Conservation (phyloP, 2,888 invertebrate genomes). For the Unio delphinus region DNA sequence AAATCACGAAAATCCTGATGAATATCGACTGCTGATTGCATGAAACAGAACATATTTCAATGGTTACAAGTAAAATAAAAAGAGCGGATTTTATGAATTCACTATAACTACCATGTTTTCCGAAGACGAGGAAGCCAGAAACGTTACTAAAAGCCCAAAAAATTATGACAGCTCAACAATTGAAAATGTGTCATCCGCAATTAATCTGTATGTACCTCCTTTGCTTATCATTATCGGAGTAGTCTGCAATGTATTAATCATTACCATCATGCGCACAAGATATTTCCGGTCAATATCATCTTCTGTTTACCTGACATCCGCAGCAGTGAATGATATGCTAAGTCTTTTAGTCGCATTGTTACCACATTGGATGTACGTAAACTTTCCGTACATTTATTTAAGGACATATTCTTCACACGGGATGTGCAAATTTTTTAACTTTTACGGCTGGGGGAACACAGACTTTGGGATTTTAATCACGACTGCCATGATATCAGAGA, state of each 20-base stretch:
- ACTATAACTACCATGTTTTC: too few species aligned
- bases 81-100: too few species aligned
- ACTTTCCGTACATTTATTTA: conserved; percentile 40
- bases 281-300: conserved; percentile 52
- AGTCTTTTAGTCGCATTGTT: conserved; percentile 44
- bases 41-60: too few species aligned
- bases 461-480: conserved; percentile 53
- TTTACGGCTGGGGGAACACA: conserved; percentile 54
- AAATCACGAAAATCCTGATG: too few species aligned
- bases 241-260: conserved; percentile 44
- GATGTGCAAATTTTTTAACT: conserved; percentile 58
- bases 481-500: conserved; percentile 52
- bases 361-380: conserved; percentile 56
- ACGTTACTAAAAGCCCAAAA: too few species aligned
- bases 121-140: too few species aligned
- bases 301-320: conserved; percentile 50
- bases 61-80: too few species aligned
- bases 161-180: too few species aligned
- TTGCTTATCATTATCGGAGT: conserved; percentile 45
- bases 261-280: conserved; percentile 52
- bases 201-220: conserved; percentile 50
- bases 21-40: too few species aligned
- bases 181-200: too few species aligned
- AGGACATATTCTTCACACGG: conserved; percentile 32
- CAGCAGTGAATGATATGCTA: conserved; percentile 46